Evolutionary conservation across 2,888 invertebrate species (phyloP).

Genomic region (Exephanes ischioxanthus): DNA sequence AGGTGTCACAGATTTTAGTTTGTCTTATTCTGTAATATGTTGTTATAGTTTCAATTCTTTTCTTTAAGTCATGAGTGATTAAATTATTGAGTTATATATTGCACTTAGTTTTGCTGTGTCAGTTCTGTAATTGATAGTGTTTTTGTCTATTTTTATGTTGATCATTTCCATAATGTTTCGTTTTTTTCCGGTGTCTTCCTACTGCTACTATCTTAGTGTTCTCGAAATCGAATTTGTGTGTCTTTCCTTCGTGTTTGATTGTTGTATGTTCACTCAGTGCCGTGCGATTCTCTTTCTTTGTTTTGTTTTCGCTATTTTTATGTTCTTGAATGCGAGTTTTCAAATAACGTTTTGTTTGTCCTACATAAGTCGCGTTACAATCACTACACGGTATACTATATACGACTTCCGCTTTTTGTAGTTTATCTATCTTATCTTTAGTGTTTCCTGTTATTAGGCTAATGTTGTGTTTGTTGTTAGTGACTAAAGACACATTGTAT

Average conservation of each 20-base stretch:
- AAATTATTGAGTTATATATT: too few relatives aligned
- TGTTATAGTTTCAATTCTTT: too few relatives aligned
- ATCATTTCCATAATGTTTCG: conserved; percentile 6
- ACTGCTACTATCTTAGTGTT: neutral
- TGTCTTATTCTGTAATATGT: too few relatives aligned
- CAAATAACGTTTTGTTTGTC: conserved; percentile 20
- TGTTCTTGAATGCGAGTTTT: conserved; percentile 1
- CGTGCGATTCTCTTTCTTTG: neutral
- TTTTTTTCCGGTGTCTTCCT: neutral
- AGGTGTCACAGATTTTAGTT: too few relatives aligned
- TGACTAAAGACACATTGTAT: neutral
- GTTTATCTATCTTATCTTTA: conserved; percentile 24
- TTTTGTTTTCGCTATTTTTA: neutral
- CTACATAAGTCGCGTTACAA: conserved; percentile 7
- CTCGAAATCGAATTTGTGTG: neutral
- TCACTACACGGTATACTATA: conserved; percentile 14
- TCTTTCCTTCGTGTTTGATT: neutral
- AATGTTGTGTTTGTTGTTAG: conserved; percentile 21
- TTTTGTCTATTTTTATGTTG: neutral
- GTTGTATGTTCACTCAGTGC: too few relatives aligned
- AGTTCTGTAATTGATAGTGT: neutral
- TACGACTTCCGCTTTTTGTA: neutral
- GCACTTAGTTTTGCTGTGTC: neutral
- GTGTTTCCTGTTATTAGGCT: neutral
- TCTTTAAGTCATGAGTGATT: too few relatives aligned